Evolutionary conservation across 1,140 invertebrate genomes (phyloP).

Genomic region (Aphaenogaster ashmeadi): DNA sequence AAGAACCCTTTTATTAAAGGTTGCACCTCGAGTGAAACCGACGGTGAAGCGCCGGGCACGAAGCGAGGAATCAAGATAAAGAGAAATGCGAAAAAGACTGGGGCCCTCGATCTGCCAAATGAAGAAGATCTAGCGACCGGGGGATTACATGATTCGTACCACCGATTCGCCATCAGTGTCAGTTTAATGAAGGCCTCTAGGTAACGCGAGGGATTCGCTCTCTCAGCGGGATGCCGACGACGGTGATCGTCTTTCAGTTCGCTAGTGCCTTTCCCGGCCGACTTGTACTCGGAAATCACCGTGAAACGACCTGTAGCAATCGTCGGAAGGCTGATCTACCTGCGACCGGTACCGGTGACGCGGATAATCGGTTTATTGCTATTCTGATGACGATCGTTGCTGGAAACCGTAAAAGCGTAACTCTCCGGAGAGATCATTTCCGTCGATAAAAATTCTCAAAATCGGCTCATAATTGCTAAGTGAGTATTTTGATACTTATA

Average conservation of each 20-base stretch:
- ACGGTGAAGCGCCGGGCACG: slow-evolving; percentile 33
- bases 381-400: slow-evolving; percentile 2
- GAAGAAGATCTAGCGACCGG: slow-evolving; percentile 68
- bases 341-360: slow-evolving; percentile 19
- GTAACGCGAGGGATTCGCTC: slow-evolving; percentile 75
- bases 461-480: neutral
- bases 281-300: slow-evolving; percentile 67
- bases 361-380: slow-evolving; percentile 55
- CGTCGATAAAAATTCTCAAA: slow-evolving; percentile 12
- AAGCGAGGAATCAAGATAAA: slow-evolving; percentile 47
- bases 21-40: slow-evolving; percentile 67
- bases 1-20: slow-evolving; percentile 74
- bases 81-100: slow-evolving; percentile 60
- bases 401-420: slow-evolving; percentile 29
- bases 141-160: slow-evolving; percentile 82
- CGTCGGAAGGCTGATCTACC: slow-evolving; percentile 30
- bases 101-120: slow-evolving; percentile 75
- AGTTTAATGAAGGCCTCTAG: slow-evolving; percentile 82
- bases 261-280: slow-evolving; percentile 54
- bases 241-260: slow-evolving; percentile 80
- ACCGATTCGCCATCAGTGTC: slow-evolving; percentile 81
- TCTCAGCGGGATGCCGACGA: slow-evolving; percentile 78
- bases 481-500: neutral
- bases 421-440: neutral
- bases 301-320: slow-evolving; percentile 75